phyloP scores from a whole-genome alignment of 2,113 vertebrate species.

The Syngnathoides biaculeatus region DNA sequence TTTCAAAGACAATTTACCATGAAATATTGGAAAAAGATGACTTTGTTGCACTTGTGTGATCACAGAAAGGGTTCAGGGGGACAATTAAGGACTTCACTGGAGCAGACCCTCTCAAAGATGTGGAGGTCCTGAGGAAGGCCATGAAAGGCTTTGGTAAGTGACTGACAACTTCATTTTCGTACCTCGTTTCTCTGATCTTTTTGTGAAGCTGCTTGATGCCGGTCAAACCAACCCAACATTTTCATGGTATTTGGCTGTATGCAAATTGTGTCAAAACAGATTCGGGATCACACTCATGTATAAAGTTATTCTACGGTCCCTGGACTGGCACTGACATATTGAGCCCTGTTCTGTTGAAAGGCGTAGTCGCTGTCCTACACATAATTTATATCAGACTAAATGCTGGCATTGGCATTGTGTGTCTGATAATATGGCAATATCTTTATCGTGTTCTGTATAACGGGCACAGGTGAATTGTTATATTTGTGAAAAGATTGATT shows the following conservation, averaged over 20 bases:
- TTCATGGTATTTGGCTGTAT: background rate
- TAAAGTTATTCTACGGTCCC: no score
- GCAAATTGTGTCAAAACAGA: background rate
- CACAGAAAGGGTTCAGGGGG: slow-evolving; percentile 82
- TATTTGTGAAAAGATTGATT: no score
- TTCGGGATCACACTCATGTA: background rate
- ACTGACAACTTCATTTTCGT: background rate
- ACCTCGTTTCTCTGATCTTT: background rate
- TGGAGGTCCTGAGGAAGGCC: slow-evolving; percentile 91
- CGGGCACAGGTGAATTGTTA: no score
- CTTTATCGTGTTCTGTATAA: no score
- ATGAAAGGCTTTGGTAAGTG: slow-evolving; percentile 97
- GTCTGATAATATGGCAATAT: no score
- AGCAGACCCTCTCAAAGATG: slow-evolving; percentile 89
- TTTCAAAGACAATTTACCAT: background rate
- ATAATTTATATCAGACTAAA: no score
- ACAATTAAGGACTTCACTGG: slow-evolving; percentile 80
- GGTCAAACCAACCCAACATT: background rate
- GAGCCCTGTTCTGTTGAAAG: no score
- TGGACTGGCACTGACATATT: no score
- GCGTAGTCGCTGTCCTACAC: no score
- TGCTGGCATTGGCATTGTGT: no score
- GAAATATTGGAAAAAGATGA: background rate
- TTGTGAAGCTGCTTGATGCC: background rate
- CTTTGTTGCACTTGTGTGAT: slow-evolving; percentile 24